A percentile compares a stretch with the other conserved stretches of the same genome.
Conservation (phyloP, 2,113 vertebrate genomes). For the Capra hircus region DNA sequence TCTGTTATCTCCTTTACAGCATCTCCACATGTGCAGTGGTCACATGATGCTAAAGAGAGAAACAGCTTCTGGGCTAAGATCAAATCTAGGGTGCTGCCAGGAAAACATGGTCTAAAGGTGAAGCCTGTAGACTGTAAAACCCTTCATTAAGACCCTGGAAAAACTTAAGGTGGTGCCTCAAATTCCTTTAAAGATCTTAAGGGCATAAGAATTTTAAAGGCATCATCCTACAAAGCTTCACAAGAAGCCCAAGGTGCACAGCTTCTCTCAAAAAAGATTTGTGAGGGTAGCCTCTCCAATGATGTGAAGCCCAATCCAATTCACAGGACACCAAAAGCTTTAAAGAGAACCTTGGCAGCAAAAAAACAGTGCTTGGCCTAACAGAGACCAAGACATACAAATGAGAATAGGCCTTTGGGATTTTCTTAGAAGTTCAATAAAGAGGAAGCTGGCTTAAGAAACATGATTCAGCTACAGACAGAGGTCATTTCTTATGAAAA, state of each 20-base stretch:
- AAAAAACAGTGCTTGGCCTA: neutral
- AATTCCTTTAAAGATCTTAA: neutral
- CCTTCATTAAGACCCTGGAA: neutral
- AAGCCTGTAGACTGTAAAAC: neutral
- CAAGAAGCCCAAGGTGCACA: neutral
- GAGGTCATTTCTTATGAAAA: neutral
- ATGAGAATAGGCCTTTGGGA: neutral
- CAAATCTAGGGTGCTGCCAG: neutral
- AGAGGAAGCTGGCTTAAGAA: neutral
- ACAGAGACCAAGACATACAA: neutral
- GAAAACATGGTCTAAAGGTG: neutral
- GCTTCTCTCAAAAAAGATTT: neutral
- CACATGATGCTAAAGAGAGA: neutral
- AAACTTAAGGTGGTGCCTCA: neutral
- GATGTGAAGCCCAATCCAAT: neutral
- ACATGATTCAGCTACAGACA: neutral
- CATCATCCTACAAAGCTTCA: neutral
- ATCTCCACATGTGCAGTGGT: neutral
- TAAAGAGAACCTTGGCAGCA: neutral
- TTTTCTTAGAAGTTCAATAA: neutral
- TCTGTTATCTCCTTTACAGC: neutral
- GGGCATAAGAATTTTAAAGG: neutral
- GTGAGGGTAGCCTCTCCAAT: neutral
- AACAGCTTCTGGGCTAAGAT: neutral
- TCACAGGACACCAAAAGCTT: neutral